A percentile compares a stretch with the other conserved stretches of the same genome.
These are phyloP conservation scores for Sprattus sprattus DNA, from an alignment of 2,113 vertebrate genomes.

Conservation along the genomic window DNA sequence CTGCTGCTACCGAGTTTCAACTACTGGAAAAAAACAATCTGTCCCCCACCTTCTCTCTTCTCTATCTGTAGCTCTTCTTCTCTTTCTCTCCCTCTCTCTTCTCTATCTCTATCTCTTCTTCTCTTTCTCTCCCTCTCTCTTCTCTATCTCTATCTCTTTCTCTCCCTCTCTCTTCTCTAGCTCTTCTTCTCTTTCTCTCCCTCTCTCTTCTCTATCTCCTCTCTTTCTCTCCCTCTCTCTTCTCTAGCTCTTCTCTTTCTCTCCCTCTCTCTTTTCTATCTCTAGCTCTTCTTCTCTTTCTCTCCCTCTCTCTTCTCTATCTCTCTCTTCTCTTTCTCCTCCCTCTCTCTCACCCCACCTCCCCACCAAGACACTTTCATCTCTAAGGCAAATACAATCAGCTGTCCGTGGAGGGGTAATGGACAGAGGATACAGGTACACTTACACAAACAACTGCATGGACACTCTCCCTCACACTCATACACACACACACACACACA, in stretches of 20 bases:
- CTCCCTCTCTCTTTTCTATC: neutral
- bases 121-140: neutral
- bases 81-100: neutral
- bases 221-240: neutral
- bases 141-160: neutral
- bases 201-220: neutral
- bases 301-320: neutral
- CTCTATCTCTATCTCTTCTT: neutral
- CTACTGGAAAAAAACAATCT: slow-evolving; percentile 29
- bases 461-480: neutral
- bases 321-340: neutral
- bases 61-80: neutral
- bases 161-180: neutral
- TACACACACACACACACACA: neutral
- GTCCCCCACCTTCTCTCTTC: neutral
- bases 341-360: neutral
- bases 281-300: too few relatives aligned
- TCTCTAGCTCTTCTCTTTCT: neutral
- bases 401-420: neutral
- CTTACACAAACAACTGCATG: neutral
- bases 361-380: neutral
- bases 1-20: neutral
- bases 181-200: neutral
- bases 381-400: slow-evolving; percentile 5
- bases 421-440: neutral